A percentile compares a stretch with the other conserved stretches of the same genome.
These are phyloP conservation scores for Bombycilla garrulus DNA, from an alignment of 2,113 vertebrate genomes.

Conservation along the genomic window DNA sequence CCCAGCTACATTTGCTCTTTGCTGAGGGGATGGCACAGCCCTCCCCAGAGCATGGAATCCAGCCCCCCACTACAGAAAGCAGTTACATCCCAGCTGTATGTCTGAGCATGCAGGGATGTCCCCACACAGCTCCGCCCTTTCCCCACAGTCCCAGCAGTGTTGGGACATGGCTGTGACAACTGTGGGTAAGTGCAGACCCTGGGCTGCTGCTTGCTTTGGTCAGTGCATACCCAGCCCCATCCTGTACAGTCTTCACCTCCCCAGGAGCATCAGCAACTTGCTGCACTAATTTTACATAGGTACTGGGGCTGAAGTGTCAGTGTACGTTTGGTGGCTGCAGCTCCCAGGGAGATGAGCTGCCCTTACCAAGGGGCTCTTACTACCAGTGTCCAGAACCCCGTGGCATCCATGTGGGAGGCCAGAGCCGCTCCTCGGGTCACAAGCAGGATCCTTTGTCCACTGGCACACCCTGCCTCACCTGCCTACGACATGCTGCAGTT, in stretches of 20 bases:
- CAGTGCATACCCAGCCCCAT: not conserved
- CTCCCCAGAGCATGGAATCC: not conserved
- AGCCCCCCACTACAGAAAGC: not conserved
- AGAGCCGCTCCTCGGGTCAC: not conserved
- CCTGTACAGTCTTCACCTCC: not conserved
- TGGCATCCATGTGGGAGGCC: fast-evolving
- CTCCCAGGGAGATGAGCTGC: not conserved
- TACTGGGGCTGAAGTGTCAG: not conserved
- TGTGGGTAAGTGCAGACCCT: not conserved
- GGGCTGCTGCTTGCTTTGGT: not conserved
- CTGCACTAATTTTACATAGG: not conserved
- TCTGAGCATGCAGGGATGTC: not conserved
- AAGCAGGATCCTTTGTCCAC: not conserved
- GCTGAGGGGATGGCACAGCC: not conserved
- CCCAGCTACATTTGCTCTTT: not conserved
- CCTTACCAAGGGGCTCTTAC: not conserved
- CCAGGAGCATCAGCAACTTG: not conserved
- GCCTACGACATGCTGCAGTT: conserved; percentile 76
- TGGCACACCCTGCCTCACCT: not conserved
- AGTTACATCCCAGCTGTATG: not conserved
- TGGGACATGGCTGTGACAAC: not conserved
- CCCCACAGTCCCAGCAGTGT: not conserved
- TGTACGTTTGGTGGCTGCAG: not conserved
- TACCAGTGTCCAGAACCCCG: not conserved
- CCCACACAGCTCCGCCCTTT: not conserved